Conservation (phyloP, 2,888 invertebrate species). For the Protonemura montana region DNA sequence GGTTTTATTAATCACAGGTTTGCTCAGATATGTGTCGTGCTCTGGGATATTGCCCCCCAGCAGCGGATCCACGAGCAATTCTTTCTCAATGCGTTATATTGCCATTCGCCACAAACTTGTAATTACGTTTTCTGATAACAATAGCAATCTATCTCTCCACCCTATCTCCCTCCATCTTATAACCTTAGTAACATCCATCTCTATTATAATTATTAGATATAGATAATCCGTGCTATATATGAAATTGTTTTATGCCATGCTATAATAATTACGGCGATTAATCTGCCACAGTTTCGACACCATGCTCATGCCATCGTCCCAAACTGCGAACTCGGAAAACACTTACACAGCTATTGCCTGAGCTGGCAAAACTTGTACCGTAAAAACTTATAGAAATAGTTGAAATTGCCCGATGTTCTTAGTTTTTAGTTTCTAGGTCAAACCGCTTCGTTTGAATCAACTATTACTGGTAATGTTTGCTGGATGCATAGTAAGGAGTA, state of each 20-base stretch:
- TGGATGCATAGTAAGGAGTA: not conserved
- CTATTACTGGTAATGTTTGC: not conserved
- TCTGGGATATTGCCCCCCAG: not conserved
- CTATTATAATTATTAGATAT: constrained; percentile 12
- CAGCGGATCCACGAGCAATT: not conserved
- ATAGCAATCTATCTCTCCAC: not conserved
- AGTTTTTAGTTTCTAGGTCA: constrained; percentile 8
- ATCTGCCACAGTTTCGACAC: not conserved
- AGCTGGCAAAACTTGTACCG: constrained; percentile 1
- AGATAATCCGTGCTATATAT: constrained; percentile 12
- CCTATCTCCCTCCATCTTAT: not conserved
- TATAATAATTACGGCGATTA: not conserved
- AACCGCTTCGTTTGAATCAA: not conserved
- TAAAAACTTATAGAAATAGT: constrained; percentile 26
- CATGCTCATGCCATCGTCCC: not conserved
- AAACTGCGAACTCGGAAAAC: not conserved
- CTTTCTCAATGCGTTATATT: not conserved
- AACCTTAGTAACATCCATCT: not conserved
- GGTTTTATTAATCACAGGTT: not conserved
- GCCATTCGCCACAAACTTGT: not conserved
- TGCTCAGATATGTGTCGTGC: not conserved
- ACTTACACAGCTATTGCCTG: not conserved
- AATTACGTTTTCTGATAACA: constrained; percentile 1
- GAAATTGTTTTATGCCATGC: constrained; percentile 12
- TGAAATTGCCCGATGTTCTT: constrained; percentile 15